Conservation (phyloP, 2,888 invertebrate genomes). For the Meteorus cinctellus region DNA sequence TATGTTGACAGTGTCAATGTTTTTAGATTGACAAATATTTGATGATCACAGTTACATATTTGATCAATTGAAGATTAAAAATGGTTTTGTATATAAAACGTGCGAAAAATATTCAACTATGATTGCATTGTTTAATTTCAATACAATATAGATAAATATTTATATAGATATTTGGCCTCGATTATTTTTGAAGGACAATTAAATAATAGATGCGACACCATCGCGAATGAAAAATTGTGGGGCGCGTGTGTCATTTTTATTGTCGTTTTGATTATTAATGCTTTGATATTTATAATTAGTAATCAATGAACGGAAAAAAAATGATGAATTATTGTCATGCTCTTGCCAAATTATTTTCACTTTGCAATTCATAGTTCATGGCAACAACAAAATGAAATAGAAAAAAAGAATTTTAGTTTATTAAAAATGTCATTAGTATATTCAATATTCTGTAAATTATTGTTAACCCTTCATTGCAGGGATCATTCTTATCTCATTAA, state of each 20-base stretch:
- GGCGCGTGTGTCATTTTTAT: slow-evolving; percentile 24
- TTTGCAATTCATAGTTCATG: not conserved
- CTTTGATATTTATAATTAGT: slow-evolving; percentile 1
- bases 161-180: slow-evolving; percentile 41
- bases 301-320: not conserved
- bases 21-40: not conserved
- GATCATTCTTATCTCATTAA: too few species aligned
- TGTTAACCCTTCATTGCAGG: too few species aligned
- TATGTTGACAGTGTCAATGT: too few species aligned
- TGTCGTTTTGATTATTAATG: slow-evolving; percentile 11
- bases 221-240: slow-evolving; percentile 20
- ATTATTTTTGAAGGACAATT: slow-evolving; percentile 42
- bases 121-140: not conserved
- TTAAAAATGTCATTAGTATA: too few species aligned
- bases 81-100: slow-evolving; percentile 32
- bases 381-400: too few species aligned
- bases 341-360: not conserved
- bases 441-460: too few species aligned
- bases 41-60: not conserved
- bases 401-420: too few species aligned
- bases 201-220: slow-evolving; percentile 10
- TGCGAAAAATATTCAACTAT: slow-evolving; percentile 36
- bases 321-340: not conserved
- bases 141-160: slow-evolving; percentile 17
- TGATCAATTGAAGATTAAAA: slow-evolving; percentile 30